A percentile compares a stretch with the other conserved stretches of the same genome.
These are phyloP conservation scores for Oasisia sp. DNA, from an alignment of 2,888 invertebrate genomes.

Conservation along the genomic window DNA sequence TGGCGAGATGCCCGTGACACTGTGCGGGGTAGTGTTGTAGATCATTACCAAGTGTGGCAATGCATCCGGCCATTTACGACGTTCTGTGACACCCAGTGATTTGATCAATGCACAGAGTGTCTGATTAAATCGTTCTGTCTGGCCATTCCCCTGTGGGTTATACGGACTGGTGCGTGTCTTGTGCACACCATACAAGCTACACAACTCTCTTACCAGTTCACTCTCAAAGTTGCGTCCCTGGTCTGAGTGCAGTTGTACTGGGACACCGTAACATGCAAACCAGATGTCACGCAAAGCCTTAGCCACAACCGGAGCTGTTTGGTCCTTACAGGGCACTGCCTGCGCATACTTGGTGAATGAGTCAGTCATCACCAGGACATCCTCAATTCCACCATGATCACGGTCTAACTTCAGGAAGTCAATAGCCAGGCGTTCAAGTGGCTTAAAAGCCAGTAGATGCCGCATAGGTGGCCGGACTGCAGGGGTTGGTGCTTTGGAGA, in stretches of 20 bases:
- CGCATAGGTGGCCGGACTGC: conserved; percentile 31
- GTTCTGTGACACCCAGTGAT: background rate
- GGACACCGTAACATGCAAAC: conserved; percentile 40
- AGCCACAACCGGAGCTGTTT: conserved; percentile 40
- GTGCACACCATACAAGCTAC: background rate
- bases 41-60: background rate
- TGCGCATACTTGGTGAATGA: conserved; percentile 42
- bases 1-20: background rate
- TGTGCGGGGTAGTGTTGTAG: background rate
- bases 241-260: background rate
- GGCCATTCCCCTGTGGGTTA: background rate
- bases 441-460: conserved; percentile 36
- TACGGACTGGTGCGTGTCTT: background rate
- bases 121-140: background rate
- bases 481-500: conserved; percentile 25
- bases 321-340: conserved; percentile 37
- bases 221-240: background rate
- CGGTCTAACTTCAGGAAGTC: conserved; percentile 43
- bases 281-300: conserved; percentile 38
- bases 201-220: background rate
- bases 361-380: conserved; percentile 45
- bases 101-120: background rate
- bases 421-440: conserved; percentile 42
- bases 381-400: conserved; percentile 38
- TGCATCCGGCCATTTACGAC: background rate